Evolutionary conservation across 2,113 vertebrate species (phyloP).

Genomic region (Oncorhynchus kisutch): DNA sequence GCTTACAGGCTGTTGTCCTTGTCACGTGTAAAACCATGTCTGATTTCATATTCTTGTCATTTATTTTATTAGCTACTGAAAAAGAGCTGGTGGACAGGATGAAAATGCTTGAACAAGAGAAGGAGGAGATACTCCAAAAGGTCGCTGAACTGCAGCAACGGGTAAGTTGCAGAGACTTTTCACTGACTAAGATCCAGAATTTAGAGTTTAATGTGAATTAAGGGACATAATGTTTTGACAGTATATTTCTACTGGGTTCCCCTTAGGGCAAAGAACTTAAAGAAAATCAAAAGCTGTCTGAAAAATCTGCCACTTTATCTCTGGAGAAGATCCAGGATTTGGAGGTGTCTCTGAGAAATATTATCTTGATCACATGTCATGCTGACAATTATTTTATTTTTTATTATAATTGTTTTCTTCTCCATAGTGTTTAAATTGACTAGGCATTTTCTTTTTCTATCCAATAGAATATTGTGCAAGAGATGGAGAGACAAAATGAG

Average conservation of each 20-base stretch:
- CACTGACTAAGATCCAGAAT: not conserved
- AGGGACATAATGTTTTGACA: not conserved
- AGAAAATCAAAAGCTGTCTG: slow-evolving; percentile 77
- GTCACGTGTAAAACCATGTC: not conserved
- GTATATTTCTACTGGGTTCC: not conserved
- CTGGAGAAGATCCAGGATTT: slow-evolving; percentile 75
- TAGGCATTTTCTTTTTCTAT: not conserved
- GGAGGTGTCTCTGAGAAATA: slow-evolving; percentile 70
- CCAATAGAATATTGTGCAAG: slow-evolving; percentile 72
- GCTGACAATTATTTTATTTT: not conserved
- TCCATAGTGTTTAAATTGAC: not conserved
- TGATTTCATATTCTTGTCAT: not conserved
- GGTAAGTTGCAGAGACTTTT: slow-evolving; percentile 68
- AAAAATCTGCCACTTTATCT: slow-evolving; percentile 75
- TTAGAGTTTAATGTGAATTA: not conserved
- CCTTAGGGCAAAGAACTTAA: slow-evolving; percentile 83
- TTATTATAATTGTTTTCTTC: not conserved
- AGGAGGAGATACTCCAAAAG: slow-evolving; percentile 77
- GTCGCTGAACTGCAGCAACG: slow-evolving; percentile 83
- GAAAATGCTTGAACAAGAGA: slow-evolving; percentile 81
- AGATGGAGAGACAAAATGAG: slow-evolving; percentile 76
- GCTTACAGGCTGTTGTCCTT: not conserved
- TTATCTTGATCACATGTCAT: not conserved
- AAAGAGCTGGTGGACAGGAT: slow-evolving; percentile 84
- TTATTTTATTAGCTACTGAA: slow-evolving; percentile 79